phyloP scores from a whole-genome alignment of 2,113 vertebrate genomes.

The Clarias magur region DNA sequence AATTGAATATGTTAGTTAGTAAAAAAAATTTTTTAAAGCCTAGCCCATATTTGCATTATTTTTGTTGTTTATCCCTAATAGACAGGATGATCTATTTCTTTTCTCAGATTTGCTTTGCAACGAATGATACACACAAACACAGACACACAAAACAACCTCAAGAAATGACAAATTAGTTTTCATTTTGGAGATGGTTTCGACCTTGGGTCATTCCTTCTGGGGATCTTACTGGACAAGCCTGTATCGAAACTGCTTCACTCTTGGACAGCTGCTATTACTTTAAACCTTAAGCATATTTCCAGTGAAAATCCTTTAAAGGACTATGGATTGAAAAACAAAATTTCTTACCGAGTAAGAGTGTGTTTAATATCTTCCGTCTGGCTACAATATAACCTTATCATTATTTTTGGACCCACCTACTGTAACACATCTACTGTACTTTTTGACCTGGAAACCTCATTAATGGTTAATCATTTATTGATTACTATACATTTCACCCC shows the following conservation, averaged over 20 bases:
- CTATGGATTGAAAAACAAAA: too few species aligned
- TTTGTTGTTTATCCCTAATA: too few species aligned
- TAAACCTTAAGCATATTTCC: slow-evolving; percentile 32
- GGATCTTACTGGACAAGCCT: background rate
- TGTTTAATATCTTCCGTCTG: slow-evolving; percentile 5
- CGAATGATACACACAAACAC: background rate
- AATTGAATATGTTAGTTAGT: too few species aligned
- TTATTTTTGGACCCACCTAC: background rate
- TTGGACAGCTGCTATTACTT: slow-evolving; percentile 34
- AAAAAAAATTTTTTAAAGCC: too few species aligned
- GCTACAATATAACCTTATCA: background rate
- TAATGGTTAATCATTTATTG: background rate
- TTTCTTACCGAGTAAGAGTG: background rate
- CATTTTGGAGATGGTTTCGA: background rate
- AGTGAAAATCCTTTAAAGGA: background rate
- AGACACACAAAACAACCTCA: too few species aligned
- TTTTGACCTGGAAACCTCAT: background rate
- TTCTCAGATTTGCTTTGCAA: background rate
- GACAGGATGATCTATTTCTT: background rate
- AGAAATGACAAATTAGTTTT: background rate
- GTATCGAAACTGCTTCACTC: background rate
- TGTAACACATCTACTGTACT: background rate
- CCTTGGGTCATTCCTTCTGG: slow-evolving; percentile 5
- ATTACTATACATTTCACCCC: slow-evolving; percentile 1
- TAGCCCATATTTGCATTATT: background rate